A percentile compares a stretch with the other conserved stretches of the same genome.
Evolutionary conservation across 2,113 vertebrate genomes (phyloP).

Genomic region (Galbula dea): DNA sequence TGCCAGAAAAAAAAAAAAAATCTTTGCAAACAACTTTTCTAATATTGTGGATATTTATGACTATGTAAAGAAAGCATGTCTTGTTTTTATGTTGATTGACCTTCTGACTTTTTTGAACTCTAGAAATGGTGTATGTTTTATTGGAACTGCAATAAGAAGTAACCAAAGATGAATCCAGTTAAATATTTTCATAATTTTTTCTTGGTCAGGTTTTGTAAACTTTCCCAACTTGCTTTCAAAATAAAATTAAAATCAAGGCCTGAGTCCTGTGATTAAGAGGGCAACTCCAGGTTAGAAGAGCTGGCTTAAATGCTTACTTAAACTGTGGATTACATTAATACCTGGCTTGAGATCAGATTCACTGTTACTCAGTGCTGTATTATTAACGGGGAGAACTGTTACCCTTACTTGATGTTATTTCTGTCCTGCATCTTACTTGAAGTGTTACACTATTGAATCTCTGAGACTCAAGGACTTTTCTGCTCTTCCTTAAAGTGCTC

Average conservation of each 20-base stretch:
- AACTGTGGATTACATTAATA: neutral
- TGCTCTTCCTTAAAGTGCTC: rapidly evolving
- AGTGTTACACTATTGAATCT: neutral
- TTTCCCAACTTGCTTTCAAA: slow-evolving; percentile 77
- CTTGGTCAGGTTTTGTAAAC: slow-evolving; percentile 75
- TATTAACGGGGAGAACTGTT: neutral
- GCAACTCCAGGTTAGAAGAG: neutral
- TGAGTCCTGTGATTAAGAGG: slow-evolving; percentile 43
- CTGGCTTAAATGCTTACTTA: neutral
- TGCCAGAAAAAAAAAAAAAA: slow-evolving; percentile 58
- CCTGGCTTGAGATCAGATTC: neutral
- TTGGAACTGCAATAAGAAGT: slow-evolving; percentile 75
- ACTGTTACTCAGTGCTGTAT: neutral
- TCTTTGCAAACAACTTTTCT: slow-evolving; percentile 69
- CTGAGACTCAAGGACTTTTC: neutral
- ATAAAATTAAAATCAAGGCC: slow-evolving; percentile 75
- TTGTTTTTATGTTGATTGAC: slow-evolving; percentile 69
- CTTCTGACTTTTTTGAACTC: slow-evolving; percentile 59
- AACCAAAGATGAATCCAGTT: slow-evolving; percentile 84
- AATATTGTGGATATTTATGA: slow-evolving; percentile 74
- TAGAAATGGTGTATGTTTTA: slow-evolving; percentile 68
- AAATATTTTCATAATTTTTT: slow-evolving; percentile 79
- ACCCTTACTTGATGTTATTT: neutral
- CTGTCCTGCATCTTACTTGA: neutral
- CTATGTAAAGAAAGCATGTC: slow-evolving; percentile 66